These are phyloP conservation scores for Pegoplata infirma DNA, from an alignment of 2,888 invertebrate genomes.

Conservation along the genomic window DNA sequence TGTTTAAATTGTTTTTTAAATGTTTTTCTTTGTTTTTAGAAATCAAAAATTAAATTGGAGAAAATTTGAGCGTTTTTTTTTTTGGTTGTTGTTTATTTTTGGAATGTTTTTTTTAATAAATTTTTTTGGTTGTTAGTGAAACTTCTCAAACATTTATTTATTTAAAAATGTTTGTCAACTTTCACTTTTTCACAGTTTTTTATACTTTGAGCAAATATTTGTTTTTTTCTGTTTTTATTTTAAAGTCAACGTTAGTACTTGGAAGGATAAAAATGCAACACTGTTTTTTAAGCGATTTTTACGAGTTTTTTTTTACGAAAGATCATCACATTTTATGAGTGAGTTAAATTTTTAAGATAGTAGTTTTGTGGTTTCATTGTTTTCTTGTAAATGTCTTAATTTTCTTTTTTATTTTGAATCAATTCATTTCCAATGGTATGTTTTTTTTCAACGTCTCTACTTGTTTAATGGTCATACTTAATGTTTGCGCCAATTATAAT, in stretches of 20 bases:
- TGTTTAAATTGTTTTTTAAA: slow-evolving; percentile 49
- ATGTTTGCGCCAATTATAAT: slow-evolving; percentile 14
- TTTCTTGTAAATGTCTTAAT: too few relatives aligned
- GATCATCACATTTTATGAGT: slow-evolving; percentile 16
- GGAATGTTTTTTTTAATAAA: slow-evolving; percentile 9
- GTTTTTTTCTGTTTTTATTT: slow-evolving; percentile 14
- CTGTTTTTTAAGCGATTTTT: slow-evolving; percentile 46
- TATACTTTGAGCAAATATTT: slow-evolving; percentile 25
- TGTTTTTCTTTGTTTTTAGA: slow-evolving; percentile 23
- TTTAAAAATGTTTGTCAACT: slow-evolving; percentile 4
- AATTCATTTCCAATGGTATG: slow-evolving; percentile 74
- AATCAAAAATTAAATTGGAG: slow-evolving; percentile 35
- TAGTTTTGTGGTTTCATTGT: slow-evolving; percentile 20
- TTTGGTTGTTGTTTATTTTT: slow-evolving; percentile 20
- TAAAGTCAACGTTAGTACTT: slow-evolving; percentile 65
- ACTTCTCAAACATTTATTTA: neutral
- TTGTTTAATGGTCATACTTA: neutral
- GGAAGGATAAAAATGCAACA: slow-evolving; percentile 61
- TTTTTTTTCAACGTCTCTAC: slow-evolving; percentile 61
- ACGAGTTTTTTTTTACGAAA: slow-evolving; percentile 19
- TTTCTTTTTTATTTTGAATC: slow-evolving; percentile 4
- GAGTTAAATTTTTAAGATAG: neutral
- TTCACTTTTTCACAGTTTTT: neutral
- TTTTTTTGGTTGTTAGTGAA: slow-evolving; percentile 1
- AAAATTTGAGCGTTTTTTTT: slow-evolving; percentile 57